phyloP scores from a whole-genome alignment of 2,797 vertebrate species.

The Staurois parvus region DNA sequence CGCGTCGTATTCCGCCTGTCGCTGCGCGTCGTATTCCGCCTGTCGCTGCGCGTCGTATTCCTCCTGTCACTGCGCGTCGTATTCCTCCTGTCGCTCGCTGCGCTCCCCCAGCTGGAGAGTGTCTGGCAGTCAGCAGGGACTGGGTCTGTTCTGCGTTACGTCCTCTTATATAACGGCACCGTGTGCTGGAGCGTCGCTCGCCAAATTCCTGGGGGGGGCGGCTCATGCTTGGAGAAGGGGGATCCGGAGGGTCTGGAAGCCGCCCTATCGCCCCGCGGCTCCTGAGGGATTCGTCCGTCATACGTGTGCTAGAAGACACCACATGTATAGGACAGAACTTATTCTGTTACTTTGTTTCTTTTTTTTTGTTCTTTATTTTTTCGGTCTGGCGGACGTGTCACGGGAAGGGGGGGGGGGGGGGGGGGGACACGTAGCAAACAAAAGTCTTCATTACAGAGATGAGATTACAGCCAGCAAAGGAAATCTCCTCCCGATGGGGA shows the following conservation, averaged over 20 bases:
- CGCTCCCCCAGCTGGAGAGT: too few relatives aligned
- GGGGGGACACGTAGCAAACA: too few relatives aligned
- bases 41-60: background rate
- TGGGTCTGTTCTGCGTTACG: conserved; percentile 5
- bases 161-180: conserved; percentile 31
- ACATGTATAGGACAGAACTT: too few relatives aligned
- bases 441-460: too few relatives aligned
- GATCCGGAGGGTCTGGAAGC: background rate
- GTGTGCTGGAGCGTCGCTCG: background rate
- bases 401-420: too few relatives aligned
- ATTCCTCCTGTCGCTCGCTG: background rate
- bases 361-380: too few relatives aligned
- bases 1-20: too few relatives aligned
- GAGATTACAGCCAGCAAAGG: background rate
- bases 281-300: background rate
- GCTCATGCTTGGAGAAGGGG: conserved; percentile 32
- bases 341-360: too few relatives aligned
- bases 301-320: too few relatives aligned
- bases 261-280: background rate
- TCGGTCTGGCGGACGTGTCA: background rate
- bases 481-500: background rate
- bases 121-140: background rate
- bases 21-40: too few relatives aligned
- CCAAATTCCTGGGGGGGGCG: conserved; percentile 39
- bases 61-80: background rate